Conservation (phyloP, 2,888 invertebrate species). For the Priocnemis perturbator region DNA sequence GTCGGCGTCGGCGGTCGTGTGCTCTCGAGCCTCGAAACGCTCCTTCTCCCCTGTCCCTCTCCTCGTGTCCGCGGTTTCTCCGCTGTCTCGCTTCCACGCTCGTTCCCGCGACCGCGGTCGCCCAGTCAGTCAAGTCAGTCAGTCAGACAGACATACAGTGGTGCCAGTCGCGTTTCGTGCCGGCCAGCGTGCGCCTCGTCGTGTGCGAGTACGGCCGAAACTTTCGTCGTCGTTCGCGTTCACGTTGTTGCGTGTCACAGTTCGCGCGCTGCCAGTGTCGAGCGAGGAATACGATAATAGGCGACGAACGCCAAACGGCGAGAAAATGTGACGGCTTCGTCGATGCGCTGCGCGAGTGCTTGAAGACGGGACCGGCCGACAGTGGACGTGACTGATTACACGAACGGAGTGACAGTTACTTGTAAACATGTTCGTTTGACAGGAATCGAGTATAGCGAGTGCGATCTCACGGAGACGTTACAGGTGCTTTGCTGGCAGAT, state of each 20-base stretch:
- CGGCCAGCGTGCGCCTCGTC: conserved; percentile 45
- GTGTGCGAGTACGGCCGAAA: conserved; percentile 9
- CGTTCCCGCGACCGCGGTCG: neutral
- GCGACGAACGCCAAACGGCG: too few species aligned
- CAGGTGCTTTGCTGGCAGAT: too few species aligned
- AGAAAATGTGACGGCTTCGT: too few species aligned
- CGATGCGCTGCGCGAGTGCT: too few species aligned
- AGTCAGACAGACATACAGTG: conserved; percentile 23
- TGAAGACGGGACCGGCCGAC: too few species aligned
- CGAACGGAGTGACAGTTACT: too few species aligned
- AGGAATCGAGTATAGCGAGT: too few species aligned
- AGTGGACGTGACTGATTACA: too few species aligned
- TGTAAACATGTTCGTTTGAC: too few species aligned
- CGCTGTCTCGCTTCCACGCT: neutral
- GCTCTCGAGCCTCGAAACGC: conserved; percentile 9
- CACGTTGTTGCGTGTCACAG: neutral
- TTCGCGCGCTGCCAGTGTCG: too few species aligned
- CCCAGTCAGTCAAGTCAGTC: conserved; percentile 17
- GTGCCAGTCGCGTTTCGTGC: conserved; percentile 50
- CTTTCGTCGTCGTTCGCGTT: conserved; percentile 11
- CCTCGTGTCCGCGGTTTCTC: neutral
- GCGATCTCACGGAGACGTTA: too few species aligned
- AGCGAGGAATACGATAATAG: neutral
- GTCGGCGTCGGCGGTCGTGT: conserved; percentile 18
- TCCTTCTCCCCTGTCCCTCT: neutral